A percentile compares a stretch with the other conserved stretches of the same genome.
Evolutionary conservation across 2,113 vertebrate species (phyloP).

Genomic region (Odontesthes bonariensis): DNA sequence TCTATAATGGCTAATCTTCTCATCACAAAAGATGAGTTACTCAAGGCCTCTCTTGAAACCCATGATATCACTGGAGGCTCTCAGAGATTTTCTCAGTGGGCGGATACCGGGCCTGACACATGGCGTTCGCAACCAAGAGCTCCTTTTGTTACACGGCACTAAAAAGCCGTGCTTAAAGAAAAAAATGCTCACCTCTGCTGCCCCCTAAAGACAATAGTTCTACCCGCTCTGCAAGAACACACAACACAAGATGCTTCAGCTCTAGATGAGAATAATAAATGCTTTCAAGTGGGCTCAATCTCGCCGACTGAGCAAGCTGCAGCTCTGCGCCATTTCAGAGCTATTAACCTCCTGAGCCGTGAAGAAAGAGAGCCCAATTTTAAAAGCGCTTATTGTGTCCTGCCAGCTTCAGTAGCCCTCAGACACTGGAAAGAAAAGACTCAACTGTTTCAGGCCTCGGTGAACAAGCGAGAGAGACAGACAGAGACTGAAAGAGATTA

Average conservation of each 20-base stretch:
- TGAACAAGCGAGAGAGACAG: conserved; percentile 70
- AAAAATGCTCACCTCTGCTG: conserved; percentile 81
- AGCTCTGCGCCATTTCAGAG: conserved; percentile 73
- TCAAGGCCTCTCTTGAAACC: conserved; percentile 67
- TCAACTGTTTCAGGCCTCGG: conserved; percentile 75
- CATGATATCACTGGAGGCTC: conserved; percentile 69
- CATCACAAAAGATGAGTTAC: conserved; percentile 73
- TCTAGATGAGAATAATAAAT: conserved; percentile 79
- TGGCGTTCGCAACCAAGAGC: conserved; percentile 13
- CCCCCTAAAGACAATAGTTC: conserved; percentile 82
- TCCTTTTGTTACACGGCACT: conserved; percentile 74
- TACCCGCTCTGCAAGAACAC: conserved; percentile 65
- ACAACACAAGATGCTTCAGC: conserved; percentile 73
- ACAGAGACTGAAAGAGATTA: conserved; percentile 79
- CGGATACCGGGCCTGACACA: conserved; percentile 36
- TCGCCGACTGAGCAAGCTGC: conserved; percentile 61
- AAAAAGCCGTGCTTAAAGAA: conserved; percentile 74
- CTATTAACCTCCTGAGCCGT: conserved; percentile 79
- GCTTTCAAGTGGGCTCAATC: conserved; percentile 79
- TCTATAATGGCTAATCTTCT: conserved; percentile 65
- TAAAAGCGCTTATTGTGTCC: conserved; percentile 82
- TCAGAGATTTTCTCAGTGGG: conserved; percentile 64
- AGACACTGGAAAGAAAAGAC: conserved; percentile 77
- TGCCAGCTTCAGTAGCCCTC: conserved; percentile 75
- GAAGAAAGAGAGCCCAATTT: conserved; percentile 77